Evolutionary conservation across 1,140 invertebrate species (phyloP).

Genomic region (Stenopsyche tienmushanensis): DNA sequence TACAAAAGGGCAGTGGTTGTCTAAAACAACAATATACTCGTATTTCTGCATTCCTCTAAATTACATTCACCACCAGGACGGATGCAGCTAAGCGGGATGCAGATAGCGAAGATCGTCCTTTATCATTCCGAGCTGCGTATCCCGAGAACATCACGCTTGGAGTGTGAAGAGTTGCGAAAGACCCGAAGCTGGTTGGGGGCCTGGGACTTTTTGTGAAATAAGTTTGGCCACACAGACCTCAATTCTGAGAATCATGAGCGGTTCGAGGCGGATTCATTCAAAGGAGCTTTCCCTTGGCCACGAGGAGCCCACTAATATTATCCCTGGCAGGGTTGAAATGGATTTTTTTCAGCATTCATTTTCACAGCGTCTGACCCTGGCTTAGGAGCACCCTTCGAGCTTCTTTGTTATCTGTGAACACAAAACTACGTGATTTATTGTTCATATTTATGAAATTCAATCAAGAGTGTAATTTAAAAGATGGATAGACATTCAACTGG

Average conservation of each 20-base stretch:
- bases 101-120: background rate
- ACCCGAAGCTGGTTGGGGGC: conserved; percentile 24
- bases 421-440: no score
- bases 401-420: no score
- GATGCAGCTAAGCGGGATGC: background rate
- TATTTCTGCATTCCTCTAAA: conserved; percentile 39
- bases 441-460: no score
- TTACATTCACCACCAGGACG: conserved; percentile 21
- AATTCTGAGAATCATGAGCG: conserved; percentile 31
- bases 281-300: conserved; percentile 27
- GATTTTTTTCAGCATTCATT: no score
- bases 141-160: background rate
- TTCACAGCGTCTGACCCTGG: no score
- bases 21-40: conserved; percentile 37
- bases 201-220: conserved; percentile 32
- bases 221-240: conserved; percentile 37
- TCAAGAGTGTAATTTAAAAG: no score
- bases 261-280: conserved; percentile 34
- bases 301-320: conserved; percentile 31
- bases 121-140: conserved; percentile 12
- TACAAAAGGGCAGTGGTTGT: conserved; percentile 4
- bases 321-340: conserved; percentile 21
- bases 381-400: no score
- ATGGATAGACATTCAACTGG: no score
- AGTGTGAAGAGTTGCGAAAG: conserved; percentile 13